phyloP scores from a whole-genome alignment of 23 tunicate species.

The Halocynthia roretzi region DNA sequence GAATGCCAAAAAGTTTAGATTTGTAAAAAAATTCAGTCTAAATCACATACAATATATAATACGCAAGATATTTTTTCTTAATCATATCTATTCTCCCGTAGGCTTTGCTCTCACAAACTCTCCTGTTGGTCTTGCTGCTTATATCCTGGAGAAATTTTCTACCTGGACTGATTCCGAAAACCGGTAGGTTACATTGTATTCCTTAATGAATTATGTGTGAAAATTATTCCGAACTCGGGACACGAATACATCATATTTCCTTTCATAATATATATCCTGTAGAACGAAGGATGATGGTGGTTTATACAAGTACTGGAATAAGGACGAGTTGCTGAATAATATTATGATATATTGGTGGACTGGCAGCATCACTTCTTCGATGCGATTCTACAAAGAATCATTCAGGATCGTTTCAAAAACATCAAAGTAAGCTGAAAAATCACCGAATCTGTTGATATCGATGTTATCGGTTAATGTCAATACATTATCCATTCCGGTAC shows the following conservation, averaged over 20 bases:
- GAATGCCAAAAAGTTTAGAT: no score
- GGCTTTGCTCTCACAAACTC: slow-evolving; percentile 86
- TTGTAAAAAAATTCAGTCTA: no score
- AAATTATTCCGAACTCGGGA: neutral
- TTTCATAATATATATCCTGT: neutral
- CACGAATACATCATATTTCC: neutral
- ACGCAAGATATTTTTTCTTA: neutral
- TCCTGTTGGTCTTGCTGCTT: slow-evolving; percentile 90
- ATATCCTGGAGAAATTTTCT: slow-evolving; percentile 80
- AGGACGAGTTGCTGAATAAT: slow-evolving; percentile 65
- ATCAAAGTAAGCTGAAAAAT: neutral
- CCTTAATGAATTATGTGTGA: neutral
- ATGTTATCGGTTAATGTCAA: no score
- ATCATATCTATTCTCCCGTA: neutral
- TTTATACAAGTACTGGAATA: slow-evolving; percentile 49
- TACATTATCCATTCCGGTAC: no score
- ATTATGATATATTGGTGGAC: slow-evolving; percentile 90
- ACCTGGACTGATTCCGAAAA: slow-evolving; percentile 64
- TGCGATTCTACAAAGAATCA: slow-evolving; percentile 77
- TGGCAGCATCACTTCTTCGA: slow-evolving; percentile 68
- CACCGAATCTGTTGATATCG: no score
- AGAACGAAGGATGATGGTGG: slow-evolving; percentile 55
- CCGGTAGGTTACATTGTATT: slow-evolving; percentile 24
- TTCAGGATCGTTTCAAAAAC: neutral
- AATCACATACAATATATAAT: neutral